Evolutionary conservation across 1,140 invertebrate species (phyloP).

Genomic region (Cherax quadricarinatus): DNA sequence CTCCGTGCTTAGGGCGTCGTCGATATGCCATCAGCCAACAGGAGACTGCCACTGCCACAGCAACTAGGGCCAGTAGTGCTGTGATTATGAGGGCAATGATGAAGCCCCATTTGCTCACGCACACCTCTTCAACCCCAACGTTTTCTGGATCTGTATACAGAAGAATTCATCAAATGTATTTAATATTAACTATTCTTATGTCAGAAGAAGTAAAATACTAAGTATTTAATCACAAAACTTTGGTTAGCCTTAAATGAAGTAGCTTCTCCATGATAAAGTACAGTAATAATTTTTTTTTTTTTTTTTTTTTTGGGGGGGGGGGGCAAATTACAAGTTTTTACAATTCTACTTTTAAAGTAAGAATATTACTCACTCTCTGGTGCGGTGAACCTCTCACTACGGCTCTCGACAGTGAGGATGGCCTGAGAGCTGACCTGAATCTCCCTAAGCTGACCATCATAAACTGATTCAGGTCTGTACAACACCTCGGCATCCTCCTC

Average conservation of each 20-base stretch:
- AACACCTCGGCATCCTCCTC: slow-evolving; percentile 75
- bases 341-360: too few relatives aligned
- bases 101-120: slow-evolving; percentile 93
- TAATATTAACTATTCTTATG: neutral
- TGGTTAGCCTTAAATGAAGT: too few relatives aligned
- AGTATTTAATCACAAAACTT: too few relatives aligned
- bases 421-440: slow-evolving; percentile 94
- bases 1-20: slow-evolving; percentile 88
- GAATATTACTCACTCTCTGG: slow-evolving; percentile 81
- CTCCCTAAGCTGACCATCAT: slow-evolving; percentile 90
- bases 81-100: slow-evolving; percentile 94
- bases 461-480: slow-evolving; percentile 76
- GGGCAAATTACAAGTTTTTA: too few relatives aligned
- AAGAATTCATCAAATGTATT: neutral
- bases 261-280: too few relatives aligned
- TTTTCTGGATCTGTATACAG: neutral
- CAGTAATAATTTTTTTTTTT: too few relatives aligned
- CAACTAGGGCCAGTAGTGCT: slow-evolving; percentile 91
- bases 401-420: slow-evolving; percentile 91
- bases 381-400: slow-evolving; percentile 83
- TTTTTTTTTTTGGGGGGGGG: too few relatives aligned
- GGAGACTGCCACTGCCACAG: slow-evolving; percentile 94
- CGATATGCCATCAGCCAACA: slow-evolving; percentile 96
- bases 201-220: neutral
- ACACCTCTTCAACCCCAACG: slow-evolving; percentile 85